Base-by-base conservation (phyloP, 2,113 vertebrate genomes). In the Peromyscus leucopus region DNA sequence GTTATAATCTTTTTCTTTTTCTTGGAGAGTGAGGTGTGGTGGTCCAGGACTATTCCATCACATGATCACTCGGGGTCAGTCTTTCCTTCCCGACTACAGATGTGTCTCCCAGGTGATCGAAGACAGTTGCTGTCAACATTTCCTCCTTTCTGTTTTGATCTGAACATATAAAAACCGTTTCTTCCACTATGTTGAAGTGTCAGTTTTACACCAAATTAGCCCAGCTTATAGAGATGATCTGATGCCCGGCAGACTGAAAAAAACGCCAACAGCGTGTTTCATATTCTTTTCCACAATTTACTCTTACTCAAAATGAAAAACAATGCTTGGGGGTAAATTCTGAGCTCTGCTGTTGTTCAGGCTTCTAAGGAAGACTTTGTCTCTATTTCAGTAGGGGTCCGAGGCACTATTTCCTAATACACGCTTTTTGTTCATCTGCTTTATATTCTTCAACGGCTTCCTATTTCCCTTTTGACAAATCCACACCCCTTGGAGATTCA, bases 291-390 rank as follows among this genome's bases (percentile, higher is more conserved):
- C 33, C 28, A 22, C 48, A 22, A 33, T 67, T 92, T 31, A 21
- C 22, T 39, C 48, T 75, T 69, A 89, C n/a, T 61, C 36, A 55
- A 91, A 67, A 67, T 63, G 39, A 89, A 96, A 83, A 93, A 57
- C 79, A 91, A 48, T 61, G 33, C 36, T 2, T 83, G 7, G 12
- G 12, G 28, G 1, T 57, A 83, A 83, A 61, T n/a, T 69, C 75
- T 65, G 72, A 84, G 21, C 13, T 74, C 59, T 91, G 26, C 15
- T 84, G 8, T 26, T 92, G 36, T 85, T 92, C 71, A 76, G 22
- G 59, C 63, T 95, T 94, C 7, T 61, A 39, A 87, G 89, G 22
- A 94, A 90, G 22, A 2, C 24, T 93, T 69, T 85, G 46, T 91
- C 75, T 90, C 16, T 72, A 11, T 80, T 71, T 93, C 78, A 51